phyloP scores from a whole-genome alignment of 1,140 invertebrate species.

The Leptonema lineaticorne region DNA sequence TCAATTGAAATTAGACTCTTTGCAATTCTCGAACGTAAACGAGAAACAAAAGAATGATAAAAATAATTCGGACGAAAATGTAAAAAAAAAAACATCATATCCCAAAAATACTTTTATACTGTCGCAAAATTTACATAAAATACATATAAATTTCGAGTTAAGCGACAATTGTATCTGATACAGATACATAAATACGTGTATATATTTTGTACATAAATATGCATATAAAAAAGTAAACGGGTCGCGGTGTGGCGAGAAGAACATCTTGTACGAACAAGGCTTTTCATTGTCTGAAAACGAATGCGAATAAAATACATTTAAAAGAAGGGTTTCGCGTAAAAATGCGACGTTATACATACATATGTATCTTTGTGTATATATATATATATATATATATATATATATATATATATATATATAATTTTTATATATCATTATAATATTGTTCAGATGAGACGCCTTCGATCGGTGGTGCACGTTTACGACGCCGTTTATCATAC shows the following conservation, averaged over 20 bases:
- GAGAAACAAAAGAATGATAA: no score
- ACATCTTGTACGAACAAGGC: slow-evolving; percentile 14
- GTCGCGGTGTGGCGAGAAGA: neutral
- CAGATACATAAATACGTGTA: no score
- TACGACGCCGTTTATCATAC: slow-evolving; percentile 26
- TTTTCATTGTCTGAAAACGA: slow-evolving; percentile 9
- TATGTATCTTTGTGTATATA: no score
- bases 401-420: neutral
- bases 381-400: neutral
- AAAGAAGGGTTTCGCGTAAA: neutral
- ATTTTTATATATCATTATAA: no score
- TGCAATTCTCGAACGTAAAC: no score
- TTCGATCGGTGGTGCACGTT: slow-evolving; percentile 4
- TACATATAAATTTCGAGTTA: no score
- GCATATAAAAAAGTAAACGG: neutral
- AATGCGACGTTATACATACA: neutral
- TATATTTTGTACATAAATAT: neutral
- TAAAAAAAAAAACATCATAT: no score
- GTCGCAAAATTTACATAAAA: no score
- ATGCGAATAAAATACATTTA: slow-evolving; percentile 14
- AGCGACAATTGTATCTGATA: no score
- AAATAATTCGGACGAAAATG: no score
- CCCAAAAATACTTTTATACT: no score
- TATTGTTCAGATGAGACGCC: slow-evolving; percentile 2
- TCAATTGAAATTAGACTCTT: no score